Base-by-base conservation (phyloP, 2,797 vertebrate genomes). In the Dicrostonyx torquatus region DNA sequence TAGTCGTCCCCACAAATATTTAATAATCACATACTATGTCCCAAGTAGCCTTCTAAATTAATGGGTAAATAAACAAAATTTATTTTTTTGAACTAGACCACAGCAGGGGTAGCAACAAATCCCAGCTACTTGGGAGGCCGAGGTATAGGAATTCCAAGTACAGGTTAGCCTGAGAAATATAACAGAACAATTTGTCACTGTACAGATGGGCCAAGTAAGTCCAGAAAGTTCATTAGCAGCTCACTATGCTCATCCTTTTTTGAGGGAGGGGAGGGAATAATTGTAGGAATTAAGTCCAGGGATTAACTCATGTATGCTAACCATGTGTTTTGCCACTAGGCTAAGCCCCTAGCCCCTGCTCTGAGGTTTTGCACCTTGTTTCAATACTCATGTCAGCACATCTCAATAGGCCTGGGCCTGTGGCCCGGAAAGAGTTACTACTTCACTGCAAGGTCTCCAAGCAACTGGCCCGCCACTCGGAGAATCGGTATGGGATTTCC, bases 1-100 rank as follows among this genome's bases (percentile, higher is more conserved):
- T 73, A 91, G 72, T 92, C 43, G 73, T 79, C 79, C 48, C 45
- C 89, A 73, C 53, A 90, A 66, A 66, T 90, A 90, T 75, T 82
- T 90, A 88, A 88, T 58, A n/a, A 70, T 76, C 34, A 92, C 18
- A 62, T 89, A 87, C 75, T 92, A 53, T 72, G 58, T 58, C 31
- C 50, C 62, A 80, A 45, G n/a, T 24, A 73, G 50, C 87, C 31
- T 80, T 94, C 73, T 88, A 90, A 89, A 85, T 55, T 60, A 34
- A 11, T 80, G 18, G 84, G 53, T 43, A 91, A 87, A 79, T 29
- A 64, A 43, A 53, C 26, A 31, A 73, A 80, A 73, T 87, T 80
- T n/a, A n/a, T n/a, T n/a, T n/a, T n/a, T n/a, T 83, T 91, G 48
- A 62, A 62, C 45, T 72, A 94, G 76, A 80, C 58, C 37, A 84